Evolutionary conservation across 1,140 invertebrate species (phyloP).

Genomic region (Drosophila lacertosa): DNA sequence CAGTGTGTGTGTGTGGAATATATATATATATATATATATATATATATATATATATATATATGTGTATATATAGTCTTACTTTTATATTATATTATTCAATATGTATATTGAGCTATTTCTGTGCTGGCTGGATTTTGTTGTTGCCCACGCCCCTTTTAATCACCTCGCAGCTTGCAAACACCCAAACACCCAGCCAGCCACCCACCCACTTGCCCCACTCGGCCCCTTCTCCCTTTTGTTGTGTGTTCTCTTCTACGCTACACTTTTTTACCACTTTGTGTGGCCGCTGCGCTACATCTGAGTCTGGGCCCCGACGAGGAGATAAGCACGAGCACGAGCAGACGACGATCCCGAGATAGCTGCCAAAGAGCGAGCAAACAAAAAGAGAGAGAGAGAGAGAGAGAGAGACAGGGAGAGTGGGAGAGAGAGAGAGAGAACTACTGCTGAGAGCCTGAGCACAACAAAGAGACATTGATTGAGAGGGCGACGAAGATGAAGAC

Average conservation of each 20-base stretch:
- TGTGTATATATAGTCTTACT: not conserved
- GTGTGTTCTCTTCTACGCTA: slow-evolving; percentile 3
- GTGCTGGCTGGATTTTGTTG: slow-evolving; percentile 53
- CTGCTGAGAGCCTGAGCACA: not conserved
- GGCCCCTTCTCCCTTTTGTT: not conserved
- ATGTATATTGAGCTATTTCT: slow-evolving; percentile 59
- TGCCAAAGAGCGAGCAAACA: not conserved
- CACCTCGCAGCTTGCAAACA: not conserved
- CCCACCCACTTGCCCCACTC: not conserved
- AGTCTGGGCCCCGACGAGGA: slow-evolving; percentile 22
- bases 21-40: slow-evolving; percentile 11
- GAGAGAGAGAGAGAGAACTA: not conserved
- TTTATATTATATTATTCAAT: slow-evolving; percentile 10
- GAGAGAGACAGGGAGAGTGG: slow-evolving; percentile 5
- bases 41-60: slow-evolving; percentile 10
- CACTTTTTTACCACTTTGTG: slow-evolving; percentile 30
- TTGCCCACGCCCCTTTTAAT: not conserved
- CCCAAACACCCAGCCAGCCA: not conserved
- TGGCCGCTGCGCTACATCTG: slow-evolving; percentile 20
- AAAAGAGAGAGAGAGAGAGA: not conserved
- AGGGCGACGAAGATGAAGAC: slow-evolving; percentile 7
- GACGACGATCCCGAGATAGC: slow-evolving; percentile 34
- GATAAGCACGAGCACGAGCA: slow-evolving; percentile 35
- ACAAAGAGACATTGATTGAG: slow-evolving; percentile 35
- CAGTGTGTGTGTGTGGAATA: slow-evolving; percentile 4